Evolutionary conservation across 2,888 invertebrate genomes (phyloP).

Genomic region (Iselma pallidipennis): DNA sequence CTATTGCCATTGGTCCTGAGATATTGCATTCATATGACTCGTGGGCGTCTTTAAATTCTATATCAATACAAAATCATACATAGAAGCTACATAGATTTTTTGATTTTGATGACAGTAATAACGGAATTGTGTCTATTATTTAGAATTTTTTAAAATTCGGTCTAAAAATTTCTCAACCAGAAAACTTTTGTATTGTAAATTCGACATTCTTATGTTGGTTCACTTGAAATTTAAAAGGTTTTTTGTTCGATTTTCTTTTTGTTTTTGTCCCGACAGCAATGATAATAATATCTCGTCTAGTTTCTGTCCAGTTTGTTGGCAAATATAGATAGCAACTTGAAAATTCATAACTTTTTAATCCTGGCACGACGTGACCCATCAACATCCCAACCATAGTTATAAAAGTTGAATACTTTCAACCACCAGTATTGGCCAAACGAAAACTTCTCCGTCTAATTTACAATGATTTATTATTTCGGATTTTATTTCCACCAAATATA

Average conservation of each 20-base stretch:
- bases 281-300: neutral
- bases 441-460: neutral
- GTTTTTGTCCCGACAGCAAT: neutral
- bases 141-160: too few relatives aligned
- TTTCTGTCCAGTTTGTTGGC: neutral
- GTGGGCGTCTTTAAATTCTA: slow-evolving; percentile 3
- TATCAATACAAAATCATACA: neutral
- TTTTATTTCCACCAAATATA: neutral
- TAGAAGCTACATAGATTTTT: too few relatives aligned
- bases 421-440: neutral
- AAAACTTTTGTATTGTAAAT: too few relatives aligned
- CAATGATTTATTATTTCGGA: neutral
- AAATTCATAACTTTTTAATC: neutral
- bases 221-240: too few relatives aligned
- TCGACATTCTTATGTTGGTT: too few relatives aligned
- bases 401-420: neutral
- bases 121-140: too few relatives aligned
- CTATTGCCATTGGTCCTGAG: neutral
- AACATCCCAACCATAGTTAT: neutral
- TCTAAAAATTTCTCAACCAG: too few relatives aligned
- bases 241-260: neutral
- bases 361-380: neutral
- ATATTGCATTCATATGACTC: slow-evolving; percentile 14
- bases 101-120: too few relatives aligned
- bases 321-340: neutral